Evolutionary conservation across 35 echinoderm and acorn worm genomes (phyloP).

Genomic region (Chiridota heheva): DNA sequence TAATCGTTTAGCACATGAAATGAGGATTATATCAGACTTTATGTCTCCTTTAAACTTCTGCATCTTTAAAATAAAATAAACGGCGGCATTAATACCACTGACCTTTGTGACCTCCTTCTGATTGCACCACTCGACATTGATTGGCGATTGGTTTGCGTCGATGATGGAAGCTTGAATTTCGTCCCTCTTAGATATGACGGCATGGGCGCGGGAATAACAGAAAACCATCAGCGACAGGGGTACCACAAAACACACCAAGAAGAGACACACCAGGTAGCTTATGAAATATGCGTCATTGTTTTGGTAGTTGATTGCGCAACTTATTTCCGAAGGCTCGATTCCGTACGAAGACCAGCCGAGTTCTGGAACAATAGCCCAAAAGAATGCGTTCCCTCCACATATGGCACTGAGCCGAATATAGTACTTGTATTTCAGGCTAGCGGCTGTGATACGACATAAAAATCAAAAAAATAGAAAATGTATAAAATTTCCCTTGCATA

Average conservation of each 20-base stretch:
- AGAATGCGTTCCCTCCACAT: conserved; percentile 45
- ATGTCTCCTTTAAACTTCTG: no score
- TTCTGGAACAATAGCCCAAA: conserved; percentile 85
- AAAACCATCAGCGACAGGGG: conserved; percentile 63
- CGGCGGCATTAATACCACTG: neutral
- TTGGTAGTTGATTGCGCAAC: conserved; percentile 64
- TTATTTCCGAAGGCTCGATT: conserved; percentile 43
- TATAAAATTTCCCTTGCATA: neutral
- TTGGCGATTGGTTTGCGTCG: conserved; percentile 11
- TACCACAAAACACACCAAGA: conserved; percentile 61
- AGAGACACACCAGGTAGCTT: conserved; percentile 54
- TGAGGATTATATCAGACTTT: no score
- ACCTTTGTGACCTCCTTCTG: conserved; percentile 76
- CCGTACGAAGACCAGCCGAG: conserved; percentile 81
- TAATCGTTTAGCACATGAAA: no score
- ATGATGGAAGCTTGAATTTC: conserved; percentile 26
- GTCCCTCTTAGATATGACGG: conserved; percentile 16
- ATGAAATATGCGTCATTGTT: conserved; percentile 51
- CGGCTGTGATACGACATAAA: conserved; percentile 38
- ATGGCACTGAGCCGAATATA: conserved; percentile 39
- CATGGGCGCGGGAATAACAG: conserved; percentile 43
- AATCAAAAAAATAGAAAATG: neutral
- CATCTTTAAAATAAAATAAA: neutral
- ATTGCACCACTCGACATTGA: conserved; percentile 73
- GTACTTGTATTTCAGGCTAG: conserved; percentile 37